Percentiles rank a stretch among this genome's conserved stretches.
Evolutionary conservation across 2,888 invertebrate genomes (phyloP).

Genomic region (Scrobipalpa atriplicella): DNA sequence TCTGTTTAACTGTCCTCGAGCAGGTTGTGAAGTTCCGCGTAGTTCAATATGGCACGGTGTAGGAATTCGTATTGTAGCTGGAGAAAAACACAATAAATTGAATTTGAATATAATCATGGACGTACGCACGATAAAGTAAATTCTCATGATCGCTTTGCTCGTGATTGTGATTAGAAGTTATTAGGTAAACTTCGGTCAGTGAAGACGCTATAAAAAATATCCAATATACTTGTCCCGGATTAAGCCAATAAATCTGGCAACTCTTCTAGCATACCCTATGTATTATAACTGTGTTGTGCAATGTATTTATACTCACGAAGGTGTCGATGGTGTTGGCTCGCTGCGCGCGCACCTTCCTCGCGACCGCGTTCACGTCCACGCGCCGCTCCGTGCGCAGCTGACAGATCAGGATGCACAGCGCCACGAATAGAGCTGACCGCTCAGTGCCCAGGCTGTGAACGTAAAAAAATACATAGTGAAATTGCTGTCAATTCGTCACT

Average conservation of each 20-base stretch:
- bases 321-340: conserved; percentile 92
- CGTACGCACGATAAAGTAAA: too few relatives aligned
- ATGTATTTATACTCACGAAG: conserved; percentile 88
- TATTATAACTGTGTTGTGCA: too few relatives aligned
- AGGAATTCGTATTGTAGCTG: conserved; percentile 97
- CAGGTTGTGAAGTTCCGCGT: conserved; percentile 93
- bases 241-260: too few relatives aligned
- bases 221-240: too few relatives aligned
- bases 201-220: too few relatives aligned
- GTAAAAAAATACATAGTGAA: conserved; percentile 46
- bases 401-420: conserved; percentile 92
- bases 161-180: too few relatives aligned
- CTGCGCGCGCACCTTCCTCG: conserved; percentile 92
- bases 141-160: too few relatives aligned
- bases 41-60: conserved; percentile 95
- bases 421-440: conserved; percentile 94
- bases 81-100: conserved; percentile 44
- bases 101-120: background rate
- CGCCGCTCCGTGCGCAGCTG: conserved; percentile 92
- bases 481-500: too few relatives aligned
- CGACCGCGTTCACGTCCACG: conserved; percentile 93
- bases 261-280: too few relatives aligned
- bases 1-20: conserved; percentile 82
- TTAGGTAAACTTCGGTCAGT: too few relatives aligned
- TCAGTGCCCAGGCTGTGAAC: conserved; percentile 86